phyloP scores from a whole-genome alignment of 2,888 invertebrate genomes.

The Cryptocheilus praepositus region DNA sequence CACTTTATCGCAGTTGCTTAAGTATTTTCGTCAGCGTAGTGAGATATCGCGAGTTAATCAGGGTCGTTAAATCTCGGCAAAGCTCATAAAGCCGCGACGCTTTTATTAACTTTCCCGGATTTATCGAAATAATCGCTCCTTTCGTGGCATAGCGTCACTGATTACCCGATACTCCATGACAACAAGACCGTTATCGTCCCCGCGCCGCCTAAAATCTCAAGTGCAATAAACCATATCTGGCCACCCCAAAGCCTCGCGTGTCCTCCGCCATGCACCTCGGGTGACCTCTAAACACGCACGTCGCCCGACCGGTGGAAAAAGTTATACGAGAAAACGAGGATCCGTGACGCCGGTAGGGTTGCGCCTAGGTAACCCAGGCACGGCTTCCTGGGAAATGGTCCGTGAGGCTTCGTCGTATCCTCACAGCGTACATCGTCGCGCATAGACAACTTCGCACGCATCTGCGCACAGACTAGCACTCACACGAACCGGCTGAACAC shows the following conservation, averaged over 20 bases:
- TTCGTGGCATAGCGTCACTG: too few relatives aligned
- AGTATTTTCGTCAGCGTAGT: conserved; percentile 21
- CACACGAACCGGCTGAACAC: neutral
- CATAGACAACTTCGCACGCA: conserved; percentile 19
- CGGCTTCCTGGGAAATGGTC: conserved; percentile 58
- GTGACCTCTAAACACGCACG: too few relatives aligned
- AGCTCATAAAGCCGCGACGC: conserved; percentile 37
- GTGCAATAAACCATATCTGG: too few relatives aligned
- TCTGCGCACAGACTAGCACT: neutral
- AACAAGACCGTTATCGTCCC: too few relatives aligned
- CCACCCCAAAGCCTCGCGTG: neutral
- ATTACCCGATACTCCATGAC: too few relatives aligned
- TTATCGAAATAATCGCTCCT: too few relatives aligned
- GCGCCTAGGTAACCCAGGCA: conserved; percentile 37
- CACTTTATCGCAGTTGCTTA: conserved; percentile 25
- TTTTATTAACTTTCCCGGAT: conserved; percentile 21
- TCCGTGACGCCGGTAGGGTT: conserved; percentile 4
- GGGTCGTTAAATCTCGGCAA: conserved; percentile 23
- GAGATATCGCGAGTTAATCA: conserved; percentile 38
- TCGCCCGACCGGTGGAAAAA: neutral
- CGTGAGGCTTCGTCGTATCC: conserved; percentile 39
- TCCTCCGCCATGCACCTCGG: neutral
- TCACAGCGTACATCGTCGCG: conserved; percentile 3
- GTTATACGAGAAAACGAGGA: conserved; percentile 7
- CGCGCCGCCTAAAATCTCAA: too few relatives aligned